These are phyloP conservation scores for Notothenia rossii DNA, from an alignment of 2,113 vertebrate genomes.

Conservation along the genomic window DNA sequence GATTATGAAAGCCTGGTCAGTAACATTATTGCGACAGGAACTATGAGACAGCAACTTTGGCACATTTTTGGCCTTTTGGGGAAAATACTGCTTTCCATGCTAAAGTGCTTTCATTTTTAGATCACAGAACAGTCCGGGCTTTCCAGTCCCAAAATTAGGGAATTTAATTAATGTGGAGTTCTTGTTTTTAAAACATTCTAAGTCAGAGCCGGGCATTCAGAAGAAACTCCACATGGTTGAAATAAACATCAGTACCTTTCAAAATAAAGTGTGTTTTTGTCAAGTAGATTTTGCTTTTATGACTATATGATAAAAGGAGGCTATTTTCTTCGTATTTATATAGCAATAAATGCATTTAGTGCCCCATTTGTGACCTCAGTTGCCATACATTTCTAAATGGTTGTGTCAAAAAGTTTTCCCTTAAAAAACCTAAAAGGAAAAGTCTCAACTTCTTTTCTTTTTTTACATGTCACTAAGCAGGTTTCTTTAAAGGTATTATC, in stretches of 20 bases:
- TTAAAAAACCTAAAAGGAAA: background rate
- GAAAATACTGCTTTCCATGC: conserved; percentile 14
- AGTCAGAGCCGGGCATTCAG: background rate
- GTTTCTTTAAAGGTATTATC: background rate
- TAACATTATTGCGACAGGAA: background rate
- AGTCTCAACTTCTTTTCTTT: too few relatives aligned
- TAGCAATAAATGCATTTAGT: background rate
- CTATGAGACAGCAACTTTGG: conserved; percentile 3
- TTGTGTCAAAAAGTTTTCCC: background rate
- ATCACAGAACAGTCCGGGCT: background rate
- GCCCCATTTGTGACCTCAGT: background rate
- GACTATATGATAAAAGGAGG: too few relatives aligned
- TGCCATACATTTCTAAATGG: background rate
- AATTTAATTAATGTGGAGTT: background rate
- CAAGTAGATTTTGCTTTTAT: too few relatives aligned
- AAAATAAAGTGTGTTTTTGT: background rate
- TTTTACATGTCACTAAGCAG: background rate
- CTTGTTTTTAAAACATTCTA: background rate
- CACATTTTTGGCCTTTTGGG: background rate
- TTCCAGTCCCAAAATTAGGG: background rate
- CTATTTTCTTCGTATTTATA: background rate
- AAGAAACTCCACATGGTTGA: background rate
- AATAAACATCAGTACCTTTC: conserved; percentile 1
- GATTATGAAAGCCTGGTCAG: conserved; percentile 31
- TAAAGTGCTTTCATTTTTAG: conserved; percentile 45